Conservation (phyloP, 1,140 invertebrate species). For the Aphidius gifuensis region DNA sequence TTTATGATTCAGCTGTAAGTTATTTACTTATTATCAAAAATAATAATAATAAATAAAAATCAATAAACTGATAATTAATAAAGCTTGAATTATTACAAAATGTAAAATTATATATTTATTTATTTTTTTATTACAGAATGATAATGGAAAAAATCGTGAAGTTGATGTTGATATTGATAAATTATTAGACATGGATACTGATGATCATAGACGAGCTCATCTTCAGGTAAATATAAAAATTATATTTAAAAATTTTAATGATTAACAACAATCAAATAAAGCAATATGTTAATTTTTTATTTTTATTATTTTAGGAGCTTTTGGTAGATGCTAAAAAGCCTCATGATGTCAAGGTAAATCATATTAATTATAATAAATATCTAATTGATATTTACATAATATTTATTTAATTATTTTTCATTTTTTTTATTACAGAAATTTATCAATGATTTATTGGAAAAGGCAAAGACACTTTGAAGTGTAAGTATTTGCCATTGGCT, state of each 20-base stretch:
- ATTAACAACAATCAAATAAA: not conserved
- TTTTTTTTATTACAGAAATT: slow-evolving; percentile 71
- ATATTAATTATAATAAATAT: slow-evolving; percentile 19
- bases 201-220: slow-evolving; percentile 77
- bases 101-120: slow-evolving; percentile 9
- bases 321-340: slow-evolving; percentile 78
- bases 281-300: not conserved
- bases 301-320: slow-evolving; percentile 60
- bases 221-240: slow-evolving; percentile 64
- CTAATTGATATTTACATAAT: slow-evolving; percentile 17
- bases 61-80: too few relatives aligned
- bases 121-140: slow-evolving; percentile 51
- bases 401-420: slow-evolving; percentile 19
- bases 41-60: too few relatives aligned
- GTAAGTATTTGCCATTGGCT: slow-evolving; percentile 23
- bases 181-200: slow-evolving; percentile 87
- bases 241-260: not conserved
- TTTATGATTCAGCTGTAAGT: slow-evolving; percentile 80
- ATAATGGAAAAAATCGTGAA: slow-evolving; percentile 63
- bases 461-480: slow-evolving; percentile 79
- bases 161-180: slow-evolving; percentile 93
- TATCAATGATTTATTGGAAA: slow-evolving; percentile 83
- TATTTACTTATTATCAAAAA: slow-evolving; percentile 4
- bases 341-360: slow-evolving; percentile 79
- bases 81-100: too few relatives aligned